Percentiles rank a stretch among this genome's conserved stretches.
phyloP scores from a whole-genome alignment of 2,113 vertebrate species.

The Shinisaurus crocodilurus region DNA sequence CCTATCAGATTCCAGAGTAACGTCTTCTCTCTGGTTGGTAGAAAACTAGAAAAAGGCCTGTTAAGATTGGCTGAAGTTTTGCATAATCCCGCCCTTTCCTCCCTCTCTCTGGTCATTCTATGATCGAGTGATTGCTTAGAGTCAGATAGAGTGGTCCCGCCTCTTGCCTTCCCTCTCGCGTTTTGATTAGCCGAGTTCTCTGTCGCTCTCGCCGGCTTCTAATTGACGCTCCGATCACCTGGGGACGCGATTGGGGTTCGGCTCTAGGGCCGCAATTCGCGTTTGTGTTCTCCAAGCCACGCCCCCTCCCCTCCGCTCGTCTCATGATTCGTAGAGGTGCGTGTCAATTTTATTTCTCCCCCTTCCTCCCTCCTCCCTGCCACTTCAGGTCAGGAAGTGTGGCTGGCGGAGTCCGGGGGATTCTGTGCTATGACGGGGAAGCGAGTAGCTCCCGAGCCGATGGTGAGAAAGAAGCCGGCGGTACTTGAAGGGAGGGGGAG shows the following conservation, averaged over 20 bases:
- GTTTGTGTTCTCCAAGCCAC: neutral
- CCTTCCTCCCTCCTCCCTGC: neutral
- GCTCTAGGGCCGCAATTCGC: neutral
- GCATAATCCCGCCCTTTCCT: neutral
- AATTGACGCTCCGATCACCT: neutral
- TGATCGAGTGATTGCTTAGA: neutral
- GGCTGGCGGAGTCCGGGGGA: neutral
- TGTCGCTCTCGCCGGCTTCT: neutral
- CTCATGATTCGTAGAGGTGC: neutral
- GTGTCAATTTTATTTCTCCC: neutral
- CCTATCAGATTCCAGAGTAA: neutral
- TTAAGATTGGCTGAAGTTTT: neutral
- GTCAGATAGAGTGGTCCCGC: neutral
- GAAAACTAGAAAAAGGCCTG: neutral
- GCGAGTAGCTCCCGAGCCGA: neutral
- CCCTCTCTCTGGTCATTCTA: too few relatives aligned
- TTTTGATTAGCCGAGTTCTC: neutral
- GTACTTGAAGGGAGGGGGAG: neutral
- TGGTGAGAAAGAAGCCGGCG: constrained; percentile 1
- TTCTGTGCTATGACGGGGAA: neutral
- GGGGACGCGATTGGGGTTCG: neutral
- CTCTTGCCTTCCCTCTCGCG: neutral
- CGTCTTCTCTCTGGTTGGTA: neutral
- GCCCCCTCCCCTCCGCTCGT: neutral
- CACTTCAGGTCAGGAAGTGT: constrained; percentile 28